Base-by-base conservation (phyloP, 1,140 invertebrate genomes). In the Drosophila hydei region DNA sequence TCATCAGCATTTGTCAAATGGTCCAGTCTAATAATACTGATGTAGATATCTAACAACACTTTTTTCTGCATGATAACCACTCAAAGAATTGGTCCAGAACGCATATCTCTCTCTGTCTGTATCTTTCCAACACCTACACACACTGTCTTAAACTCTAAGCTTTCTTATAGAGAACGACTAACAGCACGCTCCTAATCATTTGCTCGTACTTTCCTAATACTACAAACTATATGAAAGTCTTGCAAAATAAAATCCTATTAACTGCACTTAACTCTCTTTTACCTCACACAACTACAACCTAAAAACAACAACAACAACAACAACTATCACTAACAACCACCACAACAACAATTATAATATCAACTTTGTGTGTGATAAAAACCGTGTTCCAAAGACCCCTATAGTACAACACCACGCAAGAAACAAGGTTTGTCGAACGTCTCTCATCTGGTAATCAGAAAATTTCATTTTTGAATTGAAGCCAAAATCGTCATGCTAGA, bases 371-470 rank as follows among this genome's bases (percentile, higher is more conserved):
- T 55, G 65, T 74, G 64, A 55, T 40, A 52, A 64, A 71, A 36
- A 33, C 9, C 71, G 73, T 78, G 56, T 79, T 68, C 72, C 74
- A 83, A 88, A 90, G 88, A 90, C 88, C 89, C 89, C 73, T 90
- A 90, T 87, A 90, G 89, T 89, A 90, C 89, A 73, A 89, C 84
- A 90, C 89, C 89, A 52, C 77, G 89, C 73, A 90, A 90, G 63
- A 90, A 85, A 64, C 58, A 72, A 90, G 89, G 89, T 90, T 90
- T 90, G 89, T 90, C 83, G 30, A 47, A 71, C 51, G 77, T 74
- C 73, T 74, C 30, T 80, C 77, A 74, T 62, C 50, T 38, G 73
- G 38, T 59, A 33, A 25, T 67, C 54, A 72, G 51, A 65, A 33
- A 61, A 18, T 25, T 36, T n/a, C 58, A 69, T 69, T 54, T 38